Evolutionary conservation across 2,113 vertebrate genomes (phyloP).

Genomic region (Elephas maximus): DNA sequence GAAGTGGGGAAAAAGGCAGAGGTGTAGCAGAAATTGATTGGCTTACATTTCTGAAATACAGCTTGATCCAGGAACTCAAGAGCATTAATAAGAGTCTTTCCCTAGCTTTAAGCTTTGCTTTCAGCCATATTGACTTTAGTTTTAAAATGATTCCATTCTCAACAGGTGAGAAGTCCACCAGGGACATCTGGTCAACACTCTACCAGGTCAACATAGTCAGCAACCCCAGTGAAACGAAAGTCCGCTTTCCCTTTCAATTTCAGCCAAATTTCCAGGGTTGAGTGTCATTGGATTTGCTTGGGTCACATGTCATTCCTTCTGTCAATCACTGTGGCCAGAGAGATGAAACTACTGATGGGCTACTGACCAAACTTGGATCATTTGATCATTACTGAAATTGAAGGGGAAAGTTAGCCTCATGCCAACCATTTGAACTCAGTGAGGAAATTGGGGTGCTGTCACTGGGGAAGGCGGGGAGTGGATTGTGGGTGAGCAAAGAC

Average conservation of each 20-base stretch:
- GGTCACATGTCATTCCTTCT: background rate
- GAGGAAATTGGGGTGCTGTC: background rate
- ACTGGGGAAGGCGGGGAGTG: background rate
- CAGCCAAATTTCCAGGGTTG: background rate
- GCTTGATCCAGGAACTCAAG: background rate
- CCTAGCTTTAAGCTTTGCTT: background rate
- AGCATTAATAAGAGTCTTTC: background rate
- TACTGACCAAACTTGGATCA: background rate
- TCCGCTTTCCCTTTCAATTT: background rate
- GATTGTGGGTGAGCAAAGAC: background rate
- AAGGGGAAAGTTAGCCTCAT: background rate
- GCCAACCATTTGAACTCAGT: background rate
- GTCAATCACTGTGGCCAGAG: too few relatives aligned
- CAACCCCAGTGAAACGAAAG: background rate
- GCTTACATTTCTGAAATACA: background rate
- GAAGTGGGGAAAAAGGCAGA: background rate
- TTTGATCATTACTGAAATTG: background rate
- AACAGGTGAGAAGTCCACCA: background rate
- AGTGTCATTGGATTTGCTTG: background rate
- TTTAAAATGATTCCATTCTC: background rate
- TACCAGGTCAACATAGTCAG: background rate
- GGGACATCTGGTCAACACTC: background rate
- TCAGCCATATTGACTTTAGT: background rate
- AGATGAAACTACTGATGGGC: background rate
- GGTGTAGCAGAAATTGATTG: background rate